Conservation (phyloP, 2,113 vertebrate species). For the Erpornis zantholeuca region DNA sequence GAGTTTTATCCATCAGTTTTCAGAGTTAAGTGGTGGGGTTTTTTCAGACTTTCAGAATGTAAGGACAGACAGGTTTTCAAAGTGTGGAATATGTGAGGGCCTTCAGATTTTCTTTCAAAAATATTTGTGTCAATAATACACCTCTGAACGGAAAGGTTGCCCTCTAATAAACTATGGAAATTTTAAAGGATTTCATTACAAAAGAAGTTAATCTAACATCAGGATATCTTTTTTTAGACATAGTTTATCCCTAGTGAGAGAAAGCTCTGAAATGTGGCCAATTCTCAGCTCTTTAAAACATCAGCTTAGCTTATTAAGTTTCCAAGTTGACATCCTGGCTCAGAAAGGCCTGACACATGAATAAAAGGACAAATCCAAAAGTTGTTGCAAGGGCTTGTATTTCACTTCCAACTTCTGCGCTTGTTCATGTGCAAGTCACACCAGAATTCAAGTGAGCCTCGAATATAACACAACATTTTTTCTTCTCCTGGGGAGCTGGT, state of each 20-base stretch:
- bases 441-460: not conserved
- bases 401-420: not conserved
- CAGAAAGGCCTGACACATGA: not conserved
- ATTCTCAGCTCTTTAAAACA: conserved; percentile 4
- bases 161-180: not conserved
- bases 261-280: not conserved
- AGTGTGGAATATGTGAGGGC: not conserved
- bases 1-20: not conserved
- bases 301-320: not conserved
- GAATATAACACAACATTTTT: not conserved
- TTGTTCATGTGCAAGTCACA: not conserved
- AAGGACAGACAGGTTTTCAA: not conserved
- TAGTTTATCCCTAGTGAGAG: not conserved
- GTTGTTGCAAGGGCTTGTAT: not conserved
- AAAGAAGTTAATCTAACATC: not conserved
- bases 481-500: not conserved
- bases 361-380: not conserved
- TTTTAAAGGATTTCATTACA: not conserved
- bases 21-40: accelerated
- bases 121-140: not conserved
- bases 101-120: not conserved
- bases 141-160: not conserved
- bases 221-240: not conserved
- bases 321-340: not conserved
- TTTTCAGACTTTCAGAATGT: not conserved